A percentile compares a stretch with the other conserved stretches of the same genome.
These are phyloP conservation scores for Idaea dimidiata DNA, from an alignment of 2,888 invertebrate species.

Conservation along the genomic window DNA sequence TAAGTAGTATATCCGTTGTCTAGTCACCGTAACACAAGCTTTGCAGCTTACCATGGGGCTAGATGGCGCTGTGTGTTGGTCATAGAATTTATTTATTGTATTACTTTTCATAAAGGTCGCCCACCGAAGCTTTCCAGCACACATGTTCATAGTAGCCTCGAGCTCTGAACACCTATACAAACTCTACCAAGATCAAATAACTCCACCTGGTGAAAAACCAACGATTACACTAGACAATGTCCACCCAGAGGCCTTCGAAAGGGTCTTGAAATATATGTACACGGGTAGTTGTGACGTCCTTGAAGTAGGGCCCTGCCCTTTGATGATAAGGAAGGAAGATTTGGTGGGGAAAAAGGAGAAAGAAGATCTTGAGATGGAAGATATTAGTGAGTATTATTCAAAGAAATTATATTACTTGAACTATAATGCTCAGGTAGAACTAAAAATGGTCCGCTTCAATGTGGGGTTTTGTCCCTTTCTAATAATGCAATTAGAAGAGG, in stretches of 20 bases:
- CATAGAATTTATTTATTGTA: neutral
- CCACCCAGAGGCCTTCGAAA: constrained; percentile 84
- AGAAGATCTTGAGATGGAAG: constrained; percentile 43
- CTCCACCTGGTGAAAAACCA: constrained; percentile 50
- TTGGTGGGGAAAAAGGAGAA: constrained; percentile 52
- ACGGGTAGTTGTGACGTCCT: constrained; percentile 84
- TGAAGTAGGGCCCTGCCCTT: constrained; percentile 69
- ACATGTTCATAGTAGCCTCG: constrained; percentile 86
- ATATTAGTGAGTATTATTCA: constrained; percentile 50
- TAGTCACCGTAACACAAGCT: too few species aligned
- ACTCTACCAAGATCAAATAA: constrained; percentile 64
- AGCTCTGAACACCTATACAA: constrained; percentile 83
- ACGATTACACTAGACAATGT: constrained; percentile 75
- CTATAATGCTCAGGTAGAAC: too few species aligned
- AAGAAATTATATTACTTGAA: too few species aligned
- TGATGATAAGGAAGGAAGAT: constrained; percentile 72
- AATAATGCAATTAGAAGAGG: too few species aligned
- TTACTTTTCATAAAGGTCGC: constrained; percentile 71
- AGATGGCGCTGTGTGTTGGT: too few species aligned
- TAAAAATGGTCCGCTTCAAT: too few species aligned
- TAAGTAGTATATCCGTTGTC: too few species aligned
- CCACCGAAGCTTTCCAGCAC: constrained; percentile 83
- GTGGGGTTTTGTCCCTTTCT: too few species aligned
- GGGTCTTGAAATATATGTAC: constrained; percentile 85
- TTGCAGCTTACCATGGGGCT: too few species aligned